Evolutionary conservation across 2,113 vertebrate genomes (phyloP), one percentile per base, ranked within the genome.

Genomic region (Paraplagusia blochii): DNA sequence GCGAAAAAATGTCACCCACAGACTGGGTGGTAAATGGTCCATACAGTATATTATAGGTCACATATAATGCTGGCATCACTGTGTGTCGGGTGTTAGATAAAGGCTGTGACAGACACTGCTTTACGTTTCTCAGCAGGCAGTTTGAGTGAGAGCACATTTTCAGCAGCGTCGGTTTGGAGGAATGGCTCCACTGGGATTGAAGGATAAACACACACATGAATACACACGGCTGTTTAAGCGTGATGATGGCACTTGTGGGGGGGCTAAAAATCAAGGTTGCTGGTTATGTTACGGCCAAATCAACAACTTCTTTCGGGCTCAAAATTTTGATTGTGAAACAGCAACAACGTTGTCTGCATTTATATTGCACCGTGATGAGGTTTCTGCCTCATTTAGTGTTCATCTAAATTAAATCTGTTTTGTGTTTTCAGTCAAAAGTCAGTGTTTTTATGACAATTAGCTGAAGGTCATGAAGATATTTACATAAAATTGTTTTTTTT

Each of bases 141-240:
- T 36, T 56, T 59, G 64, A 42, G 39, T 34, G 16, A 59, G 19
- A 50, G 6, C 43, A 8, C 19, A 57, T 66, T 58, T 44, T 58
- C 55, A 58, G 60, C 57, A 63, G 62, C 61, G 57, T 39, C 71
- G 11, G 68, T 46, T 60, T 65, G 43, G 12, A 69, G 66, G 47
- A 71, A 71, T 1, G 38, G 51, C 64, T 66, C 61, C 18, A 14
- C 58, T 56, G 76, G 59, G 69, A 71, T 5, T 1, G 40, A 39
- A 11, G 47, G 43, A 66, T 58, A 57, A 69, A 71, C 62, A 63
- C 52, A 15, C 76, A 58, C 63, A 69, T 44, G 44, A 45, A 46
- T 49, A 78, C 58, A 56, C 58, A 63, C 38, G 33, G 44, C 55
- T 42, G 7, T 51, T 76, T 66, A 10, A 63, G 39, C 34, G 48